Conservation (phyloP, 2,888 invertebrate species). For the Cetonia aurata region DNA sequence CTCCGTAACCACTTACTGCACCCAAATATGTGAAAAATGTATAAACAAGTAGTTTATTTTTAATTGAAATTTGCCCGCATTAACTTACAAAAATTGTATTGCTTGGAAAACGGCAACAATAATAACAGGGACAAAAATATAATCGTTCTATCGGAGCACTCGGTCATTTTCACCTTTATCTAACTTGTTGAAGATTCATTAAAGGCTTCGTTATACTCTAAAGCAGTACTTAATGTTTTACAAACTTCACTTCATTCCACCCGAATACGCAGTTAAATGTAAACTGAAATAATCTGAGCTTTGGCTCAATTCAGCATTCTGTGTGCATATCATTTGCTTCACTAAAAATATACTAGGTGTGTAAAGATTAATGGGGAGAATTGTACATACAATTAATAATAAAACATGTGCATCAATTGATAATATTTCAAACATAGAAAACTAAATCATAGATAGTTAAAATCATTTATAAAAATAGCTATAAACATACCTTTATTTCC, state of each 20-base stretch:
- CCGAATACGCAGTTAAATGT: constrained; percentile 7
- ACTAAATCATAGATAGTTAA: no score
- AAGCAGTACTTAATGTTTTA: neutral
- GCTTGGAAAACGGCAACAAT: constrained; percentile 11
- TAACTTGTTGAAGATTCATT: neutral
- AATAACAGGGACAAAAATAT: neutral
- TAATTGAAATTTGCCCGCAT: neutral
- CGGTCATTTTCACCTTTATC: neutral
- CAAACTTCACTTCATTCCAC: neutral
- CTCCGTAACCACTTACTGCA: constrained; percentile 46
- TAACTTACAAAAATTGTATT: constrained; percentile 9
- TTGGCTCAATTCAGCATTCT: constrained; percentile 19
- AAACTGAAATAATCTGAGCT: constrained; percentile 35
- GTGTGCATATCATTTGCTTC: constrained; percentile 14
- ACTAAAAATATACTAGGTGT: constrained; percentile 25
- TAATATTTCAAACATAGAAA: neutral
- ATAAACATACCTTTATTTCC: no score
- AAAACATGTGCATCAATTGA: neutral
- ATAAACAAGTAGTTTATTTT: neutral
- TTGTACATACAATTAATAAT: neutral
- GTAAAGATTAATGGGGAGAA: neutral
- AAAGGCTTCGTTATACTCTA: neutral
- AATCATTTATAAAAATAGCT: no score
- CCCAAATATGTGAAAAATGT: no score
- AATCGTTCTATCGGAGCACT: neutral